phyloP scores from a whole-genome alignment of 1,140 invertebrate genomes.

The Aphelinus certus region DNA sequence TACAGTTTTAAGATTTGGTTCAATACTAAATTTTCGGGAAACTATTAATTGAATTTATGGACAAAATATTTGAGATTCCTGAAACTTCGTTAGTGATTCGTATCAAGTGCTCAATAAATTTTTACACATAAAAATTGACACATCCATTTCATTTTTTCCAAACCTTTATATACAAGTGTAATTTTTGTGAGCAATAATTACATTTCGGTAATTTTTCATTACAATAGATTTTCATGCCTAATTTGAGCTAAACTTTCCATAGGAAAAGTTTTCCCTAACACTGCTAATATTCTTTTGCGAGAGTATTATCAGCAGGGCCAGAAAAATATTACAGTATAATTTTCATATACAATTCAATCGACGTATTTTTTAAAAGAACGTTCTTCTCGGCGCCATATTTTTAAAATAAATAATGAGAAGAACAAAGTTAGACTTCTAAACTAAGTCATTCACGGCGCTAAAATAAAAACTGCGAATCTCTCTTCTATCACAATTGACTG shows the following conservation, averaged over 20 bases:
- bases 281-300: slow-evolving; percentile 27
- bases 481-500: slow-evolving; percentile 36
- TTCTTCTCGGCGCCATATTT: not conserved
- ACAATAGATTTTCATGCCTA: slow-evolving; percentile 24
- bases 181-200: slow-evolving; percentile 20
- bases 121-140: not conserved
- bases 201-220: slow-evolving; percentile 26
- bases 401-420: slow-evolving; percentile 14
- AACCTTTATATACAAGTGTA: slow-evolving; percentile 24
- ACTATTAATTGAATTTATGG: too few relatives aligned
- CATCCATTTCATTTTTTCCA: slow-evolving; percentile 14
- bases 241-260: slow-evolving; percentile 34
- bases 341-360: slow-evolving; percentile 29
- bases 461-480: slow-evolving; percentile 26
- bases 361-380: slow-evolving; percentile 10
- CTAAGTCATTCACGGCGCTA: slow-evolving; percentile 21
- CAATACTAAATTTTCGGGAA: too few relatives aligned
- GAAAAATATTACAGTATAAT: slow-evolving; percentile 28
- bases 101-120: too few relatives aligned
- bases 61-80: too few relatives aligned
- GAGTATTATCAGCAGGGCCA: slow-evolving; percentile 31
- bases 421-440: slow-evolving; percentile 20
- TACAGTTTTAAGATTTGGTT: too few relatives aligned
- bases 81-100: too few relatives aligned
- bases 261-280: slow-evolving; percentile 38